Base-by-base conservation (phyloP, 2,888 invertebrate species). In the Siphonodentalium dalli region DNA sequence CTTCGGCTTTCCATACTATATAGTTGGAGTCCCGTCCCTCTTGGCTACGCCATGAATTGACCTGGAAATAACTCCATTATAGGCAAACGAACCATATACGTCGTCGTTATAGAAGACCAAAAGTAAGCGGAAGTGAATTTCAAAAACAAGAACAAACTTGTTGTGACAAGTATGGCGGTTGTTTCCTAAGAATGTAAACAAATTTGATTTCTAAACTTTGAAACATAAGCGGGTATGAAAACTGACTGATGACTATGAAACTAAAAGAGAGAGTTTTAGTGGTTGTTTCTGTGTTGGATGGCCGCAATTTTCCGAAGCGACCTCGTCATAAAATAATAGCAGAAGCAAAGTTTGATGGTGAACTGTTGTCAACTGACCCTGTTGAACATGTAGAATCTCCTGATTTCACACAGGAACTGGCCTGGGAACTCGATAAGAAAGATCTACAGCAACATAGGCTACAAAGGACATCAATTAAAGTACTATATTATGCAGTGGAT, bases 321-420 rank as follows among this genome's bases (percentile, higher is more conserved):
- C 65, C 74, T 20, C 69, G 69, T 31, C 77, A 77, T 54, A 62
- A 77, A 45, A 56, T 83, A n/a, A 60, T 82, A 29, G 76, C 74
- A 18, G 83, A 83, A 61, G 83, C 83, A 4, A 75, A 76, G 45
- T 83, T 83, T 71, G 82, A 83, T 72, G 82, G 82, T 4, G 83
- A 83, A 63, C 63, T 80, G 9, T 68, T 83, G 49, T 64, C 76
- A 1, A 81, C 83, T 21, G 83, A 83, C 63, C 81, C 81, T 20
- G 78, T 83, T 3, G 72, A 76, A 24, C 82, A 82, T 66, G 59
- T 69, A 5, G 78, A 81, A 48, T 63, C 43, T 15, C 82, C 82
- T 23, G 74, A 80, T 53, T 74, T 83, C 52, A 79, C 80, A 13
- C 82, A 82, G 52, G 83, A 83, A 61, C 66, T 83, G 45, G 83